Conservation (phyloP, 2,888 invertebrate genomes). For the Ectemnius cavifrons region DNA sequence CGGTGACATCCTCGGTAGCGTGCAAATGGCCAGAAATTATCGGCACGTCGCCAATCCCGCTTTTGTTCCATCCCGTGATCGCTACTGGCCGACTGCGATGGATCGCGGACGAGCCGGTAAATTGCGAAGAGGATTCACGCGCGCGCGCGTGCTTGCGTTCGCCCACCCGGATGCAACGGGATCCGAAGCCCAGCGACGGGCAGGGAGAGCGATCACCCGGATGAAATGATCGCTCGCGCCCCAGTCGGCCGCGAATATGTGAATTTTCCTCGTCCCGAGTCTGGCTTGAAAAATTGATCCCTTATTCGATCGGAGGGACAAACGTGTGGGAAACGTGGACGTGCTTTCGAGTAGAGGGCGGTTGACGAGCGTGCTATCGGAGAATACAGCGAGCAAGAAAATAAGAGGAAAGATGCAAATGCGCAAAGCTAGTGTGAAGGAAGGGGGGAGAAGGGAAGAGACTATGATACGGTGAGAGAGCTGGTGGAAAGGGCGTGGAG, state of each 20-base stretch:
- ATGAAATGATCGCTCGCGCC: not conserved
- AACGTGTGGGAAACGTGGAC: not conserved
- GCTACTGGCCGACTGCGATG: too few species aligned
- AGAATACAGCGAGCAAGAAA: slow-evolving; percentile 3
- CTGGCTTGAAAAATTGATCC: not conserved
- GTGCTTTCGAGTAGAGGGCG: not conserved
- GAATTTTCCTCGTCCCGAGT: not conserved
- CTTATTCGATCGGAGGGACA: not conserved
- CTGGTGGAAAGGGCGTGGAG: slow-evolving; percentile 2
- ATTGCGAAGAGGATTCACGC: not conserved
- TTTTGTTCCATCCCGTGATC: not conserved
- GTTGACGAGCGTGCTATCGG: not conserved
- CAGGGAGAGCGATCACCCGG: not conserved
- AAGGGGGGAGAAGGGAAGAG: not conserved
- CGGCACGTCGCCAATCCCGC: slow-evolving; percentile 4
- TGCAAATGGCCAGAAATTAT: slow-evolving; percentile 17
- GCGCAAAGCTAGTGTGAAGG: not conserved
- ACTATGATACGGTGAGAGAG: not conserved
- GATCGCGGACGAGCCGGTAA: not conserved
- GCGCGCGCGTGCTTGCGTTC: not conserved
- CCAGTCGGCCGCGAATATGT: not conserved
- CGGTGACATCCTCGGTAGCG: not conserved
- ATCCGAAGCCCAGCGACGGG: too few species aligned
- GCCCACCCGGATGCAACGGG: too few species aligned
- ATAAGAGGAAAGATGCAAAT: not conserved